Evolutionary conservation across 2,113 vertebrate genomes (phyloP).

Genomic region (Elachura formosa): DNA sequence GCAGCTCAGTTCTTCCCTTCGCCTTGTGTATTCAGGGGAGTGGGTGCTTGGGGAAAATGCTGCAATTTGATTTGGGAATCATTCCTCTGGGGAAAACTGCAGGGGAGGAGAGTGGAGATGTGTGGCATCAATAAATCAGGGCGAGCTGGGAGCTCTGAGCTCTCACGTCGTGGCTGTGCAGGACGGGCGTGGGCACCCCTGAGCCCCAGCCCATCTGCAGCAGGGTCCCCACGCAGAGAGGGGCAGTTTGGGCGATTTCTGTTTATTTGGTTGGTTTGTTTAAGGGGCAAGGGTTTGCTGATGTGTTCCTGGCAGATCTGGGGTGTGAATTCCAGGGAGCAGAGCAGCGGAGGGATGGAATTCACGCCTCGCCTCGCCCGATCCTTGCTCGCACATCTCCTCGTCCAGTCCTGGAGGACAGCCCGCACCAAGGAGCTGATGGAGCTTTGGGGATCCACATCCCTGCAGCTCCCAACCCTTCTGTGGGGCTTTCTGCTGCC

Average conservation of each 20-base stretch:
- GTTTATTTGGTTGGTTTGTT: neutral
- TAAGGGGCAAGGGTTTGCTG: neutral
- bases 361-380: neutral
- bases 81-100: neutral
- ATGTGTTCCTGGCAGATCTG: neutral
- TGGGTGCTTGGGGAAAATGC: neutral
- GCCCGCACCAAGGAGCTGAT: fast-evolving
- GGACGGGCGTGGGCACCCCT: neutral
- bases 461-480: neutral
- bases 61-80: slow-evolving; percentile 36
- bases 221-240: fast-evolving
- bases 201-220: fast-evolving
- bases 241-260: neutral
- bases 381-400: neutral
- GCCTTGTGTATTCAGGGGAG: neutral
- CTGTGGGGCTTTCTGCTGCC: neutral
- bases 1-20: neutral
- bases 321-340: neutral
- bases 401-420: neutral
- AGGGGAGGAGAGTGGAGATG: neutral
- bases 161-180: fast-evolving
- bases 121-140: slow-evolving; percentile 1
- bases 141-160: neutral
- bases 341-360: neutral
- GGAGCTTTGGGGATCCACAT: neutral